Conservation (phyloP, 2,113 vertebrate species). For the Sinocyclocheilus maitianheensis region DNA sequence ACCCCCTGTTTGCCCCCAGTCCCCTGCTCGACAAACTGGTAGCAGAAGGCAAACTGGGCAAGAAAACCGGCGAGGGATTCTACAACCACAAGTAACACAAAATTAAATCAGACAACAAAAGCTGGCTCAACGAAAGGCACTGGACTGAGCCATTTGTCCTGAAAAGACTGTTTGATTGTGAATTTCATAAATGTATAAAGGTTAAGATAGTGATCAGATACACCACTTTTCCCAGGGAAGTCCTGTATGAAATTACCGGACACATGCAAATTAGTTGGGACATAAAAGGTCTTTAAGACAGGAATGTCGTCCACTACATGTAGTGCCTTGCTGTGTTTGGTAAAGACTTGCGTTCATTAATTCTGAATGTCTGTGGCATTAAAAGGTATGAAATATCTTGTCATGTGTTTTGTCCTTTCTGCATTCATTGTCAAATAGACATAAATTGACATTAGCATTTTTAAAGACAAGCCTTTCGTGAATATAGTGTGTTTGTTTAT, state of each 20-base stretch:
- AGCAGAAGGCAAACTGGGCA: conserved; percentile 89
- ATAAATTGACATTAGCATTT: too few relatives aligned
- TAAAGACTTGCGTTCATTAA: not conserved
- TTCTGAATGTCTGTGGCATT: not conserved
- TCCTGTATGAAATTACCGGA: not conserved
- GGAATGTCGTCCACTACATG: not conserved
- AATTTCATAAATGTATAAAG: not conserved
- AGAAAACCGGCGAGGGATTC: conserved; percentile 93
- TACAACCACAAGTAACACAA: conserved; percentile 91
- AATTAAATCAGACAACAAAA: not conserved
- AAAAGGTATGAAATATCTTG: not conserved
- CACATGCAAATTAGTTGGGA: not conserved
- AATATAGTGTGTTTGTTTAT: too few relatives aligned
- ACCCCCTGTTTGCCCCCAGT: conserved; percentile 83
- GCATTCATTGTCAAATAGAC: too few relatives aligned
- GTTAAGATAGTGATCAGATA: not conserved
- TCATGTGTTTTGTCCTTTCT: too few relatives aligned
- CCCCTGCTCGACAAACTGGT: conserved; percentile 85
- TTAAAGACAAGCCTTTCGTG: too few relatives aligned
- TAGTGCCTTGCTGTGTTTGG: conserved; percentile 38
- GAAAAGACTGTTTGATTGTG: not conserved
- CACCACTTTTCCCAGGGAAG: not conserved
- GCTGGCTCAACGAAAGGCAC: not conserved
- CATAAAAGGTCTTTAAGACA: not conserved
- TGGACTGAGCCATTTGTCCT: not conserved